These are phyloP conservation scores for Leptinotarsa lineolata DNA, from an alignment of 1,140 invertebrate genomes.

Conservation along the genomic window DNA sequence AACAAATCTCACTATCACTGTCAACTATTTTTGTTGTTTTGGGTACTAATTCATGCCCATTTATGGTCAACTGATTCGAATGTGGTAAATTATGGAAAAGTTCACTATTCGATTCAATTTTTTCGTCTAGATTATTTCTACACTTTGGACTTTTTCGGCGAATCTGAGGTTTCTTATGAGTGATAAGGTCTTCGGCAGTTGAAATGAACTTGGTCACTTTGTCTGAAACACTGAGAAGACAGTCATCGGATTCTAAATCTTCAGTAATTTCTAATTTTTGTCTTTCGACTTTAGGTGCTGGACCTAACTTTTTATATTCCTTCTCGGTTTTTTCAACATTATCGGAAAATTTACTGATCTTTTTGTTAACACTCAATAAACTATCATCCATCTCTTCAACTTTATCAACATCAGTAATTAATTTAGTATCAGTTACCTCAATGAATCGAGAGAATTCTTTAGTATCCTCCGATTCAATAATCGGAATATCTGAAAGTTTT, in stretches of 20 bases:
- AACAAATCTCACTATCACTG: no score
- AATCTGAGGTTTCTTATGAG: conserved; percentile 48
- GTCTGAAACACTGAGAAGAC: conserved; percentile 66
- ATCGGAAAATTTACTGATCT: conserved; percentile 67
- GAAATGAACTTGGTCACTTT: conserved; percentile 68
- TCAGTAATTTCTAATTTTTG: conserved; percentile 56
- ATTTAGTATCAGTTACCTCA: conserved; percentile 60
- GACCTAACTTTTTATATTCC: conserved; percentile 51
- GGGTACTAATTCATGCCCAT: no score
- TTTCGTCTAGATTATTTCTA: conserved; percentile 26
- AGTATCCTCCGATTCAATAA: conserved; percentile 49
- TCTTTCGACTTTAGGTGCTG: conserved; percentile 50
- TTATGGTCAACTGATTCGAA: no score
- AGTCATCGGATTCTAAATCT: conserved; percentile 64
- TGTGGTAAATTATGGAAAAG: no score
- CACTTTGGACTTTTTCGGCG: conserved; percentile 47
- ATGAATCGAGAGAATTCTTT: conserved; percentile 59
- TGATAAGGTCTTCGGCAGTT: conserved; percentile 64
- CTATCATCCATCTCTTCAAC: conserved; percentile 62
- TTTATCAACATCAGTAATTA: conserved; percentile 49
- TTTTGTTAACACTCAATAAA: conserved; percentile 67
- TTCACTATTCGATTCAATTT: background rate
- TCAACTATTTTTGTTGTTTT: no score
- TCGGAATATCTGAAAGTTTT: conserved; percentile 56
- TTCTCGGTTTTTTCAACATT: conserved; percentile 58